Percentiles rank a stretch among this genome's conserved stretches.
Conservation (phyloP, 2,113 vertebrate genomes). For the Coturnix japonica region DNA sequence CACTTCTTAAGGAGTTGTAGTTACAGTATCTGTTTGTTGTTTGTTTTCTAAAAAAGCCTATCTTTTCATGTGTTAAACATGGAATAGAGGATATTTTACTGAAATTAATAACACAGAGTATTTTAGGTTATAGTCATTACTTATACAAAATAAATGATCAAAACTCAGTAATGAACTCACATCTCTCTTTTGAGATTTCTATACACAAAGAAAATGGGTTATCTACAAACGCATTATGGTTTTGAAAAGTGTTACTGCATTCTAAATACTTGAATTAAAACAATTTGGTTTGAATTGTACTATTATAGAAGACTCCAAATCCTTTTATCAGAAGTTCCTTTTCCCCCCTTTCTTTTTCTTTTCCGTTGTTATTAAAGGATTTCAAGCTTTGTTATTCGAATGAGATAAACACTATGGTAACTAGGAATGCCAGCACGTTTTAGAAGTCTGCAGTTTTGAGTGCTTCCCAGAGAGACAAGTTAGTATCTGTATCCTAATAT, state of each 20-base stretch:
- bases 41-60: not conserved
- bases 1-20: not conserved
- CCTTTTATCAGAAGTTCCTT: constrained; percentile 37
- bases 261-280: constrained; percentile 73
- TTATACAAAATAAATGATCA: constrained; percentile 65
- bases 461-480: constrained; percentile 24
- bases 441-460: constrained; percentile 32
- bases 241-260: constrained; percentile 67
- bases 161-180: constrained; percentile 52
- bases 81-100: constrained; percentile 27
- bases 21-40: not conserved
- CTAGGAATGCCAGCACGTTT: constrained; percentile 10
- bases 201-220: constrained; percentile 69
- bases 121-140: constrained; percentile 53
- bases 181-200: constrained; percentile 67
- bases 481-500: constrained; percentile 14
- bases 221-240: constrained; percentile 58
- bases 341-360: not conserved
- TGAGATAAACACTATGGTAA: constrained; percentile 42
- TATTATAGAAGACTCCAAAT: constrained; percentile 50
- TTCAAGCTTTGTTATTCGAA: constrained; percentile 52
- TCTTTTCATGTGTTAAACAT: constrained; percentile 30
- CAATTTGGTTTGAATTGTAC: constrained; percentile 65
- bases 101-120: not conserved
- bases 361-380: constrained; percentile 38